phyloP scores from a whole-genome alignment of 1,140 invertebrate species.

The Bombyx mori region DNA sequence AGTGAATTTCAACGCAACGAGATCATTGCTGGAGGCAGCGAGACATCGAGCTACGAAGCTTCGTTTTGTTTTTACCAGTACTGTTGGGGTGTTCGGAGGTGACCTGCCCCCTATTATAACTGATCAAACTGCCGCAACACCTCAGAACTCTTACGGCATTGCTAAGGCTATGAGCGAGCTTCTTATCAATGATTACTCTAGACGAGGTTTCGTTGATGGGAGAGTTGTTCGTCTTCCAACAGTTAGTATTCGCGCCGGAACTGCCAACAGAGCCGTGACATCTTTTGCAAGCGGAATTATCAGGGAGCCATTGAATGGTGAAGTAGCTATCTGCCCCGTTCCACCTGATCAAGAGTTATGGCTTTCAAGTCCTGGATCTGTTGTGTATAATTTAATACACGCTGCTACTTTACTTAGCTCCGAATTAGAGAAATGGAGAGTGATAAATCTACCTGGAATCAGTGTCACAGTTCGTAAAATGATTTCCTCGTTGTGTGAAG shows the following conservation, averaged over 20 bases:
- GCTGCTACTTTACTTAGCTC: constrained; percentile 23
- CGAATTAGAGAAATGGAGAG: constrained; percentile 28
- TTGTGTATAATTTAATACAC: constrained; percentile 35
- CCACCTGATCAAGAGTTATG: constrained; percentile 28
- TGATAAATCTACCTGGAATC: constrained; percentile 42
- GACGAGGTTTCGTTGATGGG: constrained; percentile 40
- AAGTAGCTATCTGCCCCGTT: constrained; percentile 35
- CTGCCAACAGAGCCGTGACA: constrained; percentile 42
- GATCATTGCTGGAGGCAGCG: constrained; percentile 33
- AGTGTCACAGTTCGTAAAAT: constrained; percentile 34
- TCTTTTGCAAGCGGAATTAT: constrained; percentile 52
- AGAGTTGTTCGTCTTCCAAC: constrained; percentile 43
- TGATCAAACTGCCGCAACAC: constrained; percentile 33
- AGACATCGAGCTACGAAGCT: constrained; percentile 20
- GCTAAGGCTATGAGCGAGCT: constrained; percentile 53
- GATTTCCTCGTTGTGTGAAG: constrained; percentile 26
- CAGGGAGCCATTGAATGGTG: constrained; percentile 47
- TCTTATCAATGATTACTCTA: constrained; percentile 46
- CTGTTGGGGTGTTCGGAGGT: constrained; percentile 47
- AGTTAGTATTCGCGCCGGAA: constrained; percentile 40
- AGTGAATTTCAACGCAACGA: constrained; percentile 50
- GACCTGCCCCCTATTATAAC: constrained; percentile 28
- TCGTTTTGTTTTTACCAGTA: constrained; percentile 43
- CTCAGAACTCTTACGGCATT: constrained; percentile 46
- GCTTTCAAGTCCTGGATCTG: constrained; percentile 37